Evolutionary conservation across 2,113 vertebrate species (phyloP), one percentile per base, ranked within the genome.

Genomic region (Pogona vitticeps): DNA sequence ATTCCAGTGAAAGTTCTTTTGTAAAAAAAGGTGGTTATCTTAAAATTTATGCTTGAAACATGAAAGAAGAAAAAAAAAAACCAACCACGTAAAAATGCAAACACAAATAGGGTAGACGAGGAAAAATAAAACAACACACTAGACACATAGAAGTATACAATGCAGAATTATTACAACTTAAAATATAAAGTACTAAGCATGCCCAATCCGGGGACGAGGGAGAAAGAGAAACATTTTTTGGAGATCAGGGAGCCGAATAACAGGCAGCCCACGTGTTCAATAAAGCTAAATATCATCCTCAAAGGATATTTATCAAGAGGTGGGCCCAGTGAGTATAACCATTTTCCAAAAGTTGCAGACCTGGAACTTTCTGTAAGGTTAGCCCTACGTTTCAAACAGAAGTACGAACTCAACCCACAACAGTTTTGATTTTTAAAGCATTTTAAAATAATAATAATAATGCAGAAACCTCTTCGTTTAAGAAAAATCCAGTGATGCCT

Each of bases 1-100:
- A 91, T 91, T 92, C 93, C 91, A 93, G 90, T 94, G 93, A 89
- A 88, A 92, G 90, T 10, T 81, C 21, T 59, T 90, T 87, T 84
- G 71, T 85, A 91, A 90, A 82, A 71, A 86, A 81, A 90, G 56
- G 79, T 40, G 91, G 36, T 56, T 56, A 75, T 17, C 40, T 75
- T 17, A 31, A 86, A 78, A 17, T 23, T 90, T 86, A 70, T 87
- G 46, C 80, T 15, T 63, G 42, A 90, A 68, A 61, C 52, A 79
- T 78, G 82, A 91, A 63, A 81, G 58, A 8, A 63, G 46, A 20
- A n/a, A 14, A 46, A 76, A 91, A 26, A 21, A 58, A 21, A 3
- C 76, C 31, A 33, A 12, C n/a, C n/a, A 33, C 20, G 2, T 42
- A 59, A 84, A 68, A 52, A 23, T 38, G 15, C 28, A 82, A 58